These are phyloP conservation scores for Coenonympha arcania DNA, from an alignment of 2,888 invertebrate species.

Conservation along the genomic window DNA sequence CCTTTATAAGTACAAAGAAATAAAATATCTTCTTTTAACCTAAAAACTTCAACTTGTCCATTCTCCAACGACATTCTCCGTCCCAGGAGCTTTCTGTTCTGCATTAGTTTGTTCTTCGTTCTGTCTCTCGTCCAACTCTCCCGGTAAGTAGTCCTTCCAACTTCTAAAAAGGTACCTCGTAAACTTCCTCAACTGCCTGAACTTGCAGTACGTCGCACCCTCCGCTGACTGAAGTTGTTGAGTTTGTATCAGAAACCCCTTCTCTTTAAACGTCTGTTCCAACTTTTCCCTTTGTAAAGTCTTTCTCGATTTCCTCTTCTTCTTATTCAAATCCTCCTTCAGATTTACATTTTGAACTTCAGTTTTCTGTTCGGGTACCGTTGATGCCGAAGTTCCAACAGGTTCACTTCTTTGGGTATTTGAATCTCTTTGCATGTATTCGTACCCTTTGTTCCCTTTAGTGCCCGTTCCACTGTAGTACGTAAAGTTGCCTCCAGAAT, in stretches of 20 bases:
- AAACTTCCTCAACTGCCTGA: conserved; percentile 90
- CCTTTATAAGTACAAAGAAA: background rate
- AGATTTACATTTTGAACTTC: conserved; percentile 32
- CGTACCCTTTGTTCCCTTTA: conserved; percentile 86
- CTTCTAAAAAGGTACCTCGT: conserved; percentile 92
- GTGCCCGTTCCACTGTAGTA: conserved; percentile 91
- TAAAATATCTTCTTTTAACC: background rate
- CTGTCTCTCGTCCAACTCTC: conserved; percentile 73
- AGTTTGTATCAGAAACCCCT: conserved; percentile 93
- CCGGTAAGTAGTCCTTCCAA: conserved; percentile 94
- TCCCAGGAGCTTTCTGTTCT: conserved; percentile 30
- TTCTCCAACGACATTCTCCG: conserved; percentile 42
- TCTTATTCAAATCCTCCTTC: conserved; percentile 65
- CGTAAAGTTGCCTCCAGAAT: conserved; percentile 89
- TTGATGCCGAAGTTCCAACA: conserved; percentile 29
- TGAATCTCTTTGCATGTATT: conserved; percentile 83
- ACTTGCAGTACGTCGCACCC: conserved; percentile 95
- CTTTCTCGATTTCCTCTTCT: conserved; percentile 84
- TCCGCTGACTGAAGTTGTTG: conserved; percentile 94
- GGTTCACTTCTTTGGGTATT: conserved; percentile 63
- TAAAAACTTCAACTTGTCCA: conserved; percentile 32
- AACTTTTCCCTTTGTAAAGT: conserved; percentile 90
- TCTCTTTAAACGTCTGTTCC: conserved; percentile 93
- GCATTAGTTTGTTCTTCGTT: conserved; percentile 25
- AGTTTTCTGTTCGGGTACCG: conserved; percentile 35